Evolutionary conservation across 2,797 vertebrate species (phyloP).

Genomic region (Pampus argenteus): DNA sequence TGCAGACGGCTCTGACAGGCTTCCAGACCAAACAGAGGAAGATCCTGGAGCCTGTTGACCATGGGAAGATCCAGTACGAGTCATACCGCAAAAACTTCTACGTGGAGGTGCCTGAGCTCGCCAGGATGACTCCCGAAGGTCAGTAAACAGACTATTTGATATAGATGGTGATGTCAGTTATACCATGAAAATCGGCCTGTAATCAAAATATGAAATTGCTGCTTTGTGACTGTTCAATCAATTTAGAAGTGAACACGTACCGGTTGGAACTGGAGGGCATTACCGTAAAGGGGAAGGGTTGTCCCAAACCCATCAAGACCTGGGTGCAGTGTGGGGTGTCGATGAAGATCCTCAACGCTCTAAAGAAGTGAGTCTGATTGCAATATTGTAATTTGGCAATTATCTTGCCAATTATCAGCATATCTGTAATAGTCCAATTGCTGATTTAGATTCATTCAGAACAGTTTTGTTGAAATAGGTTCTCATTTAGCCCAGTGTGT

Average conservation of each 20-base stretch:
- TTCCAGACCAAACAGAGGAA: conserved; percentile 99
- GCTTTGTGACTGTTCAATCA: neutral
- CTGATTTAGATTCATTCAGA: neutral
- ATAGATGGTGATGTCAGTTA: neutral
- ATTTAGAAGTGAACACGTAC: conserved; percentile 90
- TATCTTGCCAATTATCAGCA: neutral
- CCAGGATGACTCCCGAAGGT: conserved; percentile 95
- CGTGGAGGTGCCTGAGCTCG: conserved; percentile 97
- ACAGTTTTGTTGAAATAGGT: neutral
- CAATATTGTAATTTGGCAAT: neutral
- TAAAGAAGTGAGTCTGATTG: conserved; percentile 91
- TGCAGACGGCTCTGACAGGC: conserved; percentile 96
- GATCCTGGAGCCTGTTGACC: conserved; percentile 96
- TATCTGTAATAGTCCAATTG: neutral
- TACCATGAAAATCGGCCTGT: neutral
- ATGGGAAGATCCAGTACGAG: conserved; percentile 97
- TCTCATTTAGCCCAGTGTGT: neutral
- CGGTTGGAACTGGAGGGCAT: conserved; percentile 96
- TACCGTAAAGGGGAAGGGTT: conserved; percentile 96
- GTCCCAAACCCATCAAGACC: conserved; percentile 97
- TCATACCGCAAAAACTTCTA: conserved; percentile 97
- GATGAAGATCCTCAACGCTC: conserved; percentile 96
- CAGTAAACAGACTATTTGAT: conserved; percentile 28
- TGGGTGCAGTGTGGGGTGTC: conserved; percentile 99
- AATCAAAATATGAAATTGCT: neutral